These are phyloP conservation scores for Antheraea mylitta DNA, from an alignment of 1,140 invertebrate species.

Conservation along the genomic window DNA sequence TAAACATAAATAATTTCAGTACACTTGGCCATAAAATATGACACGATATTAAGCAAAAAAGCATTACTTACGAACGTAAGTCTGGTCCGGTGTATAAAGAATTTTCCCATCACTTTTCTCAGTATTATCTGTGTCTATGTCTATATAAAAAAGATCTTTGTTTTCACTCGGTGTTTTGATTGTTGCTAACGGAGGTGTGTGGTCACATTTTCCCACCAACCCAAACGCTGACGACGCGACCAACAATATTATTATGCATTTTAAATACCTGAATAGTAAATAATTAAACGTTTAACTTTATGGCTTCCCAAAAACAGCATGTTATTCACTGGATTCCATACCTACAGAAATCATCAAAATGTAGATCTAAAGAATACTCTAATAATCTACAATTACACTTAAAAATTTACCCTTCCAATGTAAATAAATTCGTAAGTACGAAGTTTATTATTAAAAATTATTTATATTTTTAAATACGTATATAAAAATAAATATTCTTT, in stretches of 20 bases:
- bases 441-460: too few relatives aligned
- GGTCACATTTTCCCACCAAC: constrained; percentile 52
- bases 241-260: constrained; percentile 5
- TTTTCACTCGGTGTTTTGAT: constrained; percentile 41
- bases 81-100: constrained; percentile 57
- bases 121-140: constrained; percentile 35
- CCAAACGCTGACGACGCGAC: constrained; percentile 9
- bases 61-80: constrained; percentile 58
- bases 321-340: background rate
- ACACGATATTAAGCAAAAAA: constrained; percentile 2
- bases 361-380: too few relatives aligned
- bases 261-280: constrained; percentile 30
- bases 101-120: constrained; percentile 37
- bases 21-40: background rate
- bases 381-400: too few relatives aligned
- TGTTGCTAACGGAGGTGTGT: constrained; percentile 48
- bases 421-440: too few relatives aligned
- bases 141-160: constrained; percentile 44
- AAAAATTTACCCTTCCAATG: too few relatives aligned
- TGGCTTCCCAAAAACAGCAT: background rate
- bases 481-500: too few relatives aligned
- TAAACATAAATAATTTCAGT: too few relatives aligned
- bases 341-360: background rate
- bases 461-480: too few relatives aligned
- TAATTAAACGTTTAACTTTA: background rate